Base-by-base conservation (phyloP, 2,797 vertebrate species). In the Amazona ochrocephala region DNA sequence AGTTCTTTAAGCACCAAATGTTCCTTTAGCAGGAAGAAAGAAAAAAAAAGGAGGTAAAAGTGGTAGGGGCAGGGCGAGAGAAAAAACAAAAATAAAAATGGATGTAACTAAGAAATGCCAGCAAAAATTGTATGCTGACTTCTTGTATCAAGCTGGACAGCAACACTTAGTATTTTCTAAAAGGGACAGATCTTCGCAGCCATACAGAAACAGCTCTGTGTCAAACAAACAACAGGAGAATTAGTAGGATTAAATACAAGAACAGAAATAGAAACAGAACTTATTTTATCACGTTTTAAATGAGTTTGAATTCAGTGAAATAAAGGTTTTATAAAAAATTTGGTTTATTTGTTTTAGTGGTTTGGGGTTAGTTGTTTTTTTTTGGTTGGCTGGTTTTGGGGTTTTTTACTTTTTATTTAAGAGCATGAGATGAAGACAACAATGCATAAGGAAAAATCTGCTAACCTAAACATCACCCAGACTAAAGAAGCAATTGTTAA, bases 51-150 rank as follows among this genome's bases (percentile, higher is more conserved):
- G 26, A 4, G 4, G 16, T 26, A 30, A 50, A 42, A 42, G 19
- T 5, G 3, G 7, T 21, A 16, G 3, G 7, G 12, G 30, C 11
- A 1, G 7, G 3, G 4, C 24, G 8, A 37, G 21, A 17, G 5
- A 61, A 8, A n/a, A 54, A 51, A 29, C 3, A 51, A 4, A 48
- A 5, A 50, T 1, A 71, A 9, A 71, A 58, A 80, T 5, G 10
- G 24, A 86, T 76, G 20, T 7, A 41, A 37, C 10, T 24, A 62
- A 56, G 47, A 88, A 86, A 83, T 19, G 17, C 2, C 72, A 75
- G 68, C 5, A 86, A 79, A 83, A 86, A 29, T 9, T n/a, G 7
- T 17, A 66, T 27, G 32, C 11, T 45, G 22, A 48, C 15, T 64
- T 78, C 19, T n/a, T 61, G 10, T 23, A 83, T 18, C 12, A 91